Conservation (phyloP, 64 coral and sea anemone genomes). For the Actinia tenebrosa region DNA sequence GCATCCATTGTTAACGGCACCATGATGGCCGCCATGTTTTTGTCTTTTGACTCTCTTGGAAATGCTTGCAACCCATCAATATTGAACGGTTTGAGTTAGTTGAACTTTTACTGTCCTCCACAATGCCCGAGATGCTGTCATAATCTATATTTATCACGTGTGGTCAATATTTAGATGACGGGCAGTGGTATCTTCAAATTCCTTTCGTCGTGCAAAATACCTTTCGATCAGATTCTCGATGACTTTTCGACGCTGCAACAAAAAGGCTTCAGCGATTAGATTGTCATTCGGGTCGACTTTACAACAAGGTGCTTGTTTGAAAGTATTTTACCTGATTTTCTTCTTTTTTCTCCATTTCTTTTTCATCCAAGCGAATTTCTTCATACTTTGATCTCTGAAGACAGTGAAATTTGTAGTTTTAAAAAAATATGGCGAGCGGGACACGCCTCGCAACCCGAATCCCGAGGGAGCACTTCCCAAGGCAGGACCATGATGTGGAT, state of each 20-base stretch:
- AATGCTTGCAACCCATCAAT: too few relatives aligned
- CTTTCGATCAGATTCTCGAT: slow-evolving; percentile 43
- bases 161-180: not conserved
- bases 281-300: not conserved
- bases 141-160: not conserved
- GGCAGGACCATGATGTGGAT: too few relatives aligned
- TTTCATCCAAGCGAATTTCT: not conserved
- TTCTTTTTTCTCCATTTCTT: not conserved
- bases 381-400: slow-evolving; percentile 7
- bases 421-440: not conserved
- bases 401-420: not conserved
- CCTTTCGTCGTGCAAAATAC: slow-evolving; percentile 7
- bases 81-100: too few relatives aligned
- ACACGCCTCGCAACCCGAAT: not conserved
- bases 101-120: too few relatives aligned
- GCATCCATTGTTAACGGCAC: too few relatives aligned
- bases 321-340: not conserved
- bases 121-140: not conserved
- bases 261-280: not conserved
- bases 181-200: not conserved
- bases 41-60: too few relatives aligned
- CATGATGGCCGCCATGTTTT: too few relatives aligned
- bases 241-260: slow-evolving; percentile 28
- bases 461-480: not conserved
- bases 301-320: not conserved